Base-by-base conservation (phyloP, 2,797 vertebrate species). In the Bradypus variegatus region DNA sequence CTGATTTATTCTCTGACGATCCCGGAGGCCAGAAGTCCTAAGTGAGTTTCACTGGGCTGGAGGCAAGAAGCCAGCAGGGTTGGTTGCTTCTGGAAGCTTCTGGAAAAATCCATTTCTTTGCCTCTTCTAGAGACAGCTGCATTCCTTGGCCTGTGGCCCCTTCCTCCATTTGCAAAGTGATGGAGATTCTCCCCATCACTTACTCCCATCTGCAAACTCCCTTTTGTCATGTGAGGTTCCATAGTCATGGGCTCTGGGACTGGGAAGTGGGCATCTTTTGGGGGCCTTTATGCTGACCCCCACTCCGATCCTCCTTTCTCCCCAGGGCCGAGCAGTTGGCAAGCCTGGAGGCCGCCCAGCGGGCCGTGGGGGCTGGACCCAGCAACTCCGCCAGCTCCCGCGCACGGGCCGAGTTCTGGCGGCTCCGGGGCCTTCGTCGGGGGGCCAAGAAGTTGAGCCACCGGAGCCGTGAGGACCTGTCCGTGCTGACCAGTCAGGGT, bases 331-430 rank as follows among this genome's bases (percentile, higher is more conserved):
- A 99, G 95, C 98, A 98, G n/a, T 95, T 99, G 6, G 98, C 99
- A 76, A 98, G 96, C 72, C 86, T 98, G 8, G 99, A 99, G 96
- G 97, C 98, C 0, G 95, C 97, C 0, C 98, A 98, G 96, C 97
- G 98, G 69, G 95, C 96, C 0, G 96, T 96, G 0, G 97, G 97
- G 10, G 41, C 89, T 0, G 65, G 87, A 2, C 97, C 98, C 6
- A 98, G 97, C 29, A 95, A 98, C 0, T 96, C 98, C 12, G 97
- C 95, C n/a, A 87, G 94, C 23, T 96, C 98, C 0, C 98, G 97
- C 1, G 97, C 98, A 0, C 97, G 99, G 16, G 99, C 99, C 0
- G 99, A 99, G 96, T 99, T 99, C 96, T 99, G 99, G 99, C 98
- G 99, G 96, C 97, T 99, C 84, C 98, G 99, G 29, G 99, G 99